phyloP scores from a whole-genome alignment of 2,797 vertebrate genomes.

The Cacajao melanocephalus region DNA sequence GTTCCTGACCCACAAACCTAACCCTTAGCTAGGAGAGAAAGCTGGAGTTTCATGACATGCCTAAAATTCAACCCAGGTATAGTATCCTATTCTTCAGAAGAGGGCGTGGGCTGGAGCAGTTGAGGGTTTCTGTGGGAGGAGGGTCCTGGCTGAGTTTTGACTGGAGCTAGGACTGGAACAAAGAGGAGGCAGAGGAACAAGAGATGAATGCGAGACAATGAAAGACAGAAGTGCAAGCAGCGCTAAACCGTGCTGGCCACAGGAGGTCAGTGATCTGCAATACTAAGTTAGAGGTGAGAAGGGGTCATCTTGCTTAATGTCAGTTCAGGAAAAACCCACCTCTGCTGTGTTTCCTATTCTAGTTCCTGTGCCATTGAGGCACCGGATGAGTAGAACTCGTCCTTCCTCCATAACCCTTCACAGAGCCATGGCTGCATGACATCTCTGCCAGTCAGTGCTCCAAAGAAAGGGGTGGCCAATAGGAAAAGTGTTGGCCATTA shows the following conservation, averaged over 20 bases:
- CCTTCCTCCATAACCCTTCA: not conserved
- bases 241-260: too few species aligned
- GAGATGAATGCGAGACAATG: not conserved
- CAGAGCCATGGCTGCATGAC: rapidly evolving
- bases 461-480: not conserved
- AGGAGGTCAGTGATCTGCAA: not conserved
- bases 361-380: not conserved
- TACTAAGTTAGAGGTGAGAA: not conserved
- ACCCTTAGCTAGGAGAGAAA: not conserved
- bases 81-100: not conserved
- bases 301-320: not conserved
- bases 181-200: not conserved
- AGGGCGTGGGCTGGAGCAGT: not conserved
- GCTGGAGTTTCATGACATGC: not conserved
- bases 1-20: not conserved
- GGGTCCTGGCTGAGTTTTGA: not conserved
- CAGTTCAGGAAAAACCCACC: not conserved
- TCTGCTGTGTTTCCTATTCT: not conserved
- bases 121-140: not conserved
- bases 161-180: not conserved
- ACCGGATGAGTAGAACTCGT: not conserved
- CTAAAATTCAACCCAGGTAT: too few species aligned
- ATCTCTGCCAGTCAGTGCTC: not conserved
- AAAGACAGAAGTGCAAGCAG: not conserved
- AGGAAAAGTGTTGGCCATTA: not conserved